Conservation (phyloP, 2,797 vertebrate species). For the Spinus olivaceus region DNA sequence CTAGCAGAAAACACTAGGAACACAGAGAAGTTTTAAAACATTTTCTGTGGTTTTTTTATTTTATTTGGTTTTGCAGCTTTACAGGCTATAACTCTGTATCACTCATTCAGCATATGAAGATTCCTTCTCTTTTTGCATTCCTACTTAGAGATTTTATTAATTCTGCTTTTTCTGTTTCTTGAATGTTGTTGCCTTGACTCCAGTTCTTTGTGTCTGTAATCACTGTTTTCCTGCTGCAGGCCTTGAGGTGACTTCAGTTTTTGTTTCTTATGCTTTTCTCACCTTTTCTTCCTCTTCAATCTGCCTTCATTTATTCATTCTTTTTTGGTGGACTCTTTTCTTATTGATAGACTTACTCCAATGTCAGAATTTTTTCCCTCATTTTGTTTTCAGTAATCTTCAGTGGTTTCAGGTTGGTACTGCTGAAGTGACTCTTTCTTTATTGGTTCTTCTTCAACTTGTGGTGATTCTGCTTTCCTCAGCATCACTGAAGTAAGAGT, state of each 20-base stretch:
- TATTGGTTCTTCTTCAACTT: neutral
- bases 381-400: neutral
- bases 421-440: neutral
- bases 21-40: neutral
- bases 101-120: neutral
- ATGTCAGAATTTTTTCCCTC: accelerated
- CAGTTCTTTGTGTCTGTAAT: neutral
- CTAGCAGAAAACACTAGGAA: neutral
- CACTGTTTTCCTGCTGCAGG: neutral
- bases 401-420: neutral
- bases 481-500: neutral
- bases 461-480: neutral
- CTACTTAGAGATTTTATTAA: neutral
- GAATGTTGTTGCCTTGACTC: neutral
- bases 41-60: neutral
- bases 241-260: neutral
- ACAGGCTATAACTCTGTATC: neutral
- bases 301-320: neutral
- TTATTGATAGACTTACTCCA: neutral
- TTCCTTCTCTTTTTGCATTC: neutral
- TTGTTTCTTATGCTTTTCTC: neutral
- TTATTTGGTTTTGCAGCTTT: neutral
- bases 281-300: neutral
- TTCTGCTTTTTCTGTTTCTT: neutral
- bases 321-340: neutral